Conservation (phyloP, 2,113 vertebrate species). For the Isurus oxyrinchus region DNA sequence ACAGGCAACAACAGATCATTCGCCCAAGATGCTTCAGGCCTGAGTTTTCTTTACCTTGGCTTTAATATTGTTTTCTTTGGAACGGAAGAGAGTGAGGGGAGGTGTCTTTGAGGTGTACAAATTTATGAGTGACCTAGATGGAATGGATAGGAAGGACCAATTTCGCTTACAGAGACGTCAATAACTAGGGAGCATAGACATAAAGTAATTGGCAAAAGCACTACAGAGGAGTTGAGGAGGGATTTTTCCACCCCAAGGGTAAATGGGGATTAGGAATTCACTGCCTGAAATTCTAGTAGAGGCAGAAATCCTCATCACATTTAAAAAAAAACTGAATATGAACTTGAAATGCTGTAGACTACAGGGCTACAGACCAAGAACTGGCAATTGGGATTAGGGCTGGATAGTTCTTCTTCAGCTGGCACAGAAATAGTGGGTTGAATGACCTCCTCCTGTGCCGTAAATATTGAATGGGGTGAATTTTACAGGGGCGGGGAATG, state of each 20-base stretch:
- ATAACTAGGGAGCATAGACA: background rate
- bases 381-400: background rate
- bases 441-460: background rate
- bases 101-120: background rate
- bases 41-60: background rate
- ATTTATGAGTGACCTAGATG: background rate
- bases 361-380: background rate
- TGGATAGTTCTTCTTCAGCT: background rate
- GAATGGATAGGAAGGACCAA: background rate
- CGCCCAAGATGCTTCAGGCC: background rate
- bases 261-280: background rate
- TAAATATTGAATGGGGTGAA: background rate
- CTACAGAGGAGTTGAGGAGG: background rate
- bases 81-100: background rate
- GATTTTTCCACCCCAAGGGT: background rate
- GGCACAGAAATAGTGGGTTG: background rate
- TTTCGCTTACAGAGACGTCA: background rate
- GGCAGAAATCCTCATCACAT: background rate
- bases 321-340: background rate
- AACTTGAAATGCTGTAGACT: background rate
- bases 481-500: background rate
- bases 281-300: background rate
- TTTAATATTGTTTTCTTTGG: background rate
- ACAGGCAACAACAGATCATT: background rate
- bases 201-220: background rate